These are phyloP conservation scores for Anabacerthia variegaticeps DNA, from an alignment of 2,797 vertebrate genomes.

Conservation along the genomic window DNA sequence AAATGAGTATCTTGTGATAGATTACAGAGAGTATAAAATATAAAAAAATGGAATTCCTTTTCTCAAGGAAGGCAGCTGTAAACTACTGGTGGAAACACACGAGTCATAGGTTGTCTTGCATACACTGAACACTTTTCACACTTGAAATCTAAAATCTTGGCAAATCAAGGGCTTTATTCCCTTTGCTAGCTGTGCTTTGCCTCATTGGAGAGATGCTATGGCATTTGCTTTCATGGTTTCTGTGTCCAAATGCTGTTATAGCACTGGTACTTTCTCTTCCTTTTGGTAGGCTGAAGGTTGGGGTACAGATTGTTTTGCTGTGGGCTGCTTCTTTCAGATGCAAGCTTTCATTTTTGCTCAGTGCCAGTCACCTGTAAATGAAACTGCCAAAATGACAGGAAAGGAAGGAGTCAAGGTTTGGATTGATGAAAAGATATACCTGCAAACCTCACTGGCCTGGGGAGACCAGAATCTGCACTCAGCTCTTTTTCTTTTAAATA, in stretches of 20 bases:
- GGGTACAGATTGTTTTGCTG: background rate
- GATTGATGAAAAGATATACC: background rate
- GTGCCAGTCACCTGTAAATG: background rate
- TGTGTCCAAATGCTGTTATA: background rate
- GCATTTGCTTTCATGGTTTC: background rate
- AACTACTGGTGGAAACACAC: too few species aligned
- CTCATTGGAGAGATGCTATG: background rate
- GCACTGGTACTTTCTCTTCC: background rate
- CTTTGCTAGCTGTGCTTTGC: background rate
- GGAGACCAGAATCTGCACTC: background rate
- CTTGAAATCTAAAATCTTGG: background rate
- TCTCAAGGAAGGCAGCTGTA: too few species aligned
- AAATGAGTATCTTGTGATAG: too few species aligned
- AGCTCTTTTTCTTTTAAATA: background rate
- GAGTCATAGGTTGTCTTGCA: too few species aligned
- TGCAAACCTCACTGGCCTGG: background rate
- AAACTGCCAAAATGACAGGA: background rate
- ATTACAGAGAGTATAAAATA: too few species aligned
- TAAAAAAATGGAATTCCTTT: too few species aligned
- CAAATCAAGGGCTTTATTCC: background rate
- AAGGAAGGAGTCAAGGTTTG: background rate
- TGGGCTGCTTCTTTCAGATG: background rate
- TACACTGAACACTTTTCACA: too few species aligned
- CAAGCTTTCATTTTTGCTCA: background rate
- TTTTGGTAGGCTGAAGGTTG: background rate